A percentile compares a stretch with the other conserved stretches of the same genome.
Conservation (phyloP, 2,113 vertebrate species). For the Prietella phreatophila region DNA sequence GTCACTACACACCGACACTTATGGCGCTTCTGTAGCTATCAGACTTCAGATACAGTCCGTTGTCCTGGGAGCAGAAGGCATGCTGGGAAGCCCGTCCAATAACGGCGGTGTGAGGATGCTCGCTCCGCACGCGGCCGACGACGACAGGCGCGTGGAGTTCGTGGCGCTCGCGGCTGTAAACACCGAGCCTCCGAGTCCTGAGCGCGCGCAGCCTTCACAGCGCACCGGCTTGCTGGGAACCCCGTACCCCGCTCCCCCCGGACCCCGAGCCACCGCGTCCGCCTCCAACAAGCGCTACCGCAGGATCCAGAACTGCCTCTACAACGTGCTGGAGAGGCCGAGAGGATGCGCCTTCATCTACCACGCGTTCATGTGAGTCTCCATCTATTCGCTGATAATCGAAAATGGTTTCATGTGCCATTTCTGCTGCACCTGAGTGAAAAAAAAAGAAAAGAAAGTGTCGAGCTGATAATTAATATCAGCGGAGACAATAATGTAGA, state of each 20-base stretch:
- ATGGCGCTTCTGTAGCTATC: neutral
- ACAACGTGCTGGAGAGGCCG: slow-evolving; percentile 90
- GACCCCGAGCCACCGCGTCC: slow-evolving; percentile 72
- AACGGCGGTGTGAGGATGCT: slow-evolving; percentile 80
- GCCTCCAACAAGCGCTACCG: slow-evolving; percentile 80
- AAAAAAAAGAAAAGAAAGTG: neutral
- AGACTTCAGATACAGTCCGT: neutral
- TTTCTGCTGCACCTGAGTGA: neutral
- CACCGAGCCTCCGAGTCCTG: slow-evolving; percentile 78
- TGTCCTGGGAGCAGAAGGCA: slow-evolving; percentile 44
- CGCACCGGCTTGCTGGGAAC: slow-evolving; percentile 83
- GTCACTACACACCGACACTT: neutral
- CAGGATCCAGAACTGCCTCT: slow-evolving; percentile 86
- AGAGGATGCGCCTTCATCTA: slow-evolving; percentile 90
- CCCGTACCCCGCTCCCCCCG: slow-evolving; percentile 75
- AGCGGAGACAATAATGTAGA: slow-evolving; percentile 5
- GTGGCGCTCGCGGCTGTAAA: slow-evolving; percentile 84
- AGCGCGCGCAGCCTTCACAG: slow-evolving; percentile 75
- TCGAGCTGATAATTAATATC: slow-evolving; percentile 31
- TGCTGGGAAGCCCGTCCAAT: slow-evolving; percentile 76
- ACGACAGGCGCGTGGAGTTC: slow-evolving; percentile 80
- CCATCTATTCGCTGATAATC: neutral
- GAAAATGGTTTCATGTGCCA: neutral
- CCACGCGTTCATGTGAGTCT: slow-evolving; percentile 89
- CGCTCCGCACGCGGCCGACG: slow-evolving; percentile 65